Evolutionary conservation across 2,888 invertebrate genomes (phyloP).

Genomic region (Ophion obscuratus): DNA sequence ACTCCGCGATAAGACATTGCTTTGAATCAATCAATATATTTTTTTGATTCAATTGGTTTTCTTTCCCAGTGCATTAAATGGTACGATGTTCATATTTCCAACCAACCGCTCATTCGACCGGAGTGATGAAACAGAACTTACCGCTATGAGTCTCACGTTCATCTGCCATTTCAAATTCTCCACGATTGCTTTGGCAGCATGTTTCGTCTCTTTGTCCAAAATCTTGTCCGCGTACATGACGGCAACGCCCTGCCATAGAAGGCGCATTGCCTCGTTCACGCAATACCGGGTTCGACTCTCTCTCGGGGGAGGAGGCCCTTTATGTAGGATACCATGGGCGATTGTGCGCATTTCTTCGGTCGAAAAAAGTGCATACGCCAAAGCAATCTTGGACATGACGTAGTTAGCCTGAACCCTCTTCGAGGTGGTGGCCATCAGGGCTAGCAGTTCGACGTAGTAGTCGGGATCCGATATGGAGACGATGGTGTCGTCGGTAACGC

Average conservation of each 20-base stretch:
- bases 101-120: too few relatives aligned
- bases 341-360: background rate
- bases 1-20: too few relatives aligned
- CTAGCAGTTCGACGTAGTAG: conserved; percentile 90
- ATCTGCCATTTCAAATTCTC: background rate
- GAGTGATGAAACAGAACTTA: background rate
- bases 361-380: background rate
- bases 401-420: conserved; percentile 96
- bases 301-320: background rate
- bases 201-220: background rate
- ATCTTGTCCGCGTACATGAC: background rate
- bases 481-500: conserved; percentile 88
- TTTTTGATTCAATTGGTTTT: too few relatives aligned
- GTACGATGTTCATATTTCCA: too few relatives aligned
- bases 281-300: background rate
- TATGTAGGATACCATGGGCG: background rate
- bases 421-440: conserved; percentile 85
- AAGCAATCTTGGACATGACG: conserved; percentile 45
- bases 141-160: background rate
- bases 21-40: too few relatives aligned
- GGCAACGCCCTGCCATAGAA: background rate
- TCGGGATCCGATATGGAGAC: conserved; percentile 94
- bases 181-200: background rate
- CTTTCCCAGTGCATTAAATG: too few relatives aligned
- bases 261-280: background rate